Base-by-base conservation (phyloP, 2,888 invertebrate species). In the Hydraecia micacea region DNA sequence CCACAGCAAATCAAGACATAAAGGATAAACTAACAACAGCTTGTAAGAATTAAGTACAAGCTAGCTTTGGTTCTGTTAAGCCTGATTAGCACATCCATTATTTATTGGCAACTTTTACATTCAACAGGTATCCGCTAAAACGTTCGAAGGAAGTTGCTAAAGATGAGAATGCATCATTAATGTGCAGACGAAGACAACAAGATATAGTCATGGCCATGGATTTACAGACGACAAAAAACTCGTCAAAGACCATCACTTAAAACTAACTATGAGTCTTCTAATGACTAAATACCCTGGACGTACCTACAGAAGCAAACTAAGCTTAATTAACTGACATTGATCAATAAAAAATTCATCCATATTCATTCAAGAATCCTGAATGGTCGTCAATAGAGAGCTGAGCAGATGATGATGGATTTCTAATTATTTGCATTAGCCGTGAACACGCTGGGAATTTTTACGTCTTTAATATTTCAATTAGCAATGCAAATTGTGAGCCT, bases 351-450 rank as follows among this genome's bases (percentile, higher is more conserved):
- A 87, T 5, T 32, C 79, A 85, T 85, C 76, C 84, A 90, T 88
- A 90, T 85, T 86, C 88, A 90, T 88, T 76, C 68, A 83, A 81
- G 75, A 80, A 84, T 81, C 75, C 81, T 82, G 83, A 87, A 90
- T 84, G 77, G 72, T 72, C 79, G 68, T 83, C 84, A 80, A 87
- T 86, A 80, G 81, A 86, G 82, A 86, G 87, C 78, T 72, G 69
- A 77, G 18, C 75, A 81, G 77, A 84, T 88, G 88, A 88, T n/a
- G n/a, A 90, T 87, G 84, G 86, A 78, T 88, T 88, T 88, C 89
- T 90, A 88, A 90, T 87, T 88, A 89, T 89, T 88, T 81, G 83
- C 89, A 89, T 90, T 82, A 77, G 70, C 82, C 85, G 79, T 84
- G 84, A 79, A 84, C 85, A 75, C 78, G 84, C 60, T 85, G 80